Evolutionary conservation across 2,888 invertebrate species (phyloP), one percentile per base, ranked within the genome.

Genomic region (Acleris sparsana): DNA sequence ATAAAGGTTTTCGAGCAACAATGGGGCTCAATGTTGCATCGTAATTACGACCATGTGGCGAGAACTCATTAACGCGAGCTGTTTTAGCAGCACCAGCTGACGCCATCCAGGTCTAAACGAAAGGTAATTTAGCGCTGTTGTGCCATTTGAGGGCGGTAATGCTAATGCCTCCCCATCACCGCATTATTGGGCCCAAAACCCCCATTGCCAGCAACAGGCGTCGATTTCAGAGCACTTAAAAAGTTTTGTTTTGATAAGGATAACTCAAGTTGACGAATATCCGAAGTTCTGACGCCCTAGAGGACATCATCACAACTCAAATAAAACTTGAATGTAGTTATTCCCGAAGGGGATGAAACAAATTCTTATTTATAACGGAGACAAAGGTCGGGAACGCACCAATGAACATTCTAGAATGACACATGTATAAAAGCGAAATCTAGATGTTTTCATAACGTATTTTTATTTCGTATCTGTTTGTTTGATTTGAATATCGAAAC

Each of bases 91-190:
- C 80, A 75, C 82, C 81, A 80, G 82, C 80, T 80, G 80, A 79
- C 78, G 78, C 84, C 83, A 86, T 86, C 84, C 87, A 85, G 86
- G 87, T 87, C 85, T 85, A 85, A 86, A 80, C 85, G 78, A 79
- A 85, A 84, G 84, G 84, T 82, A 86, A 88, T 88, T 87, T 82
- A 83, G 77, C 83, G 82, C 55, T 65, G 65, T 55, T 65, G 60
- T 56, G 80, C 76, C 79, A 78, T 82, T 80, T 82, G 81, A 76
- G 80, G 80, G 71, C 71, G 71, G 58, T 62, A 53, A 68, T 62
- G 20, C 46, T 62, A 53, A 68, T 62, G 20, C 46, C 71, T 67
- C 72, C 71, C 74, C 67, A 70, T 69, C 68, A 64, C 74, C 71
- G 65, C 73, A 67, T 68, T 55, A 44, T 44, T 6, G 46, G 51